Evolutionary conservation across 1,140 invertebrate genomes (phyloP), one percentile per base, ranked within the genome.

Genomic region (Pinna nobilis): DNA sequence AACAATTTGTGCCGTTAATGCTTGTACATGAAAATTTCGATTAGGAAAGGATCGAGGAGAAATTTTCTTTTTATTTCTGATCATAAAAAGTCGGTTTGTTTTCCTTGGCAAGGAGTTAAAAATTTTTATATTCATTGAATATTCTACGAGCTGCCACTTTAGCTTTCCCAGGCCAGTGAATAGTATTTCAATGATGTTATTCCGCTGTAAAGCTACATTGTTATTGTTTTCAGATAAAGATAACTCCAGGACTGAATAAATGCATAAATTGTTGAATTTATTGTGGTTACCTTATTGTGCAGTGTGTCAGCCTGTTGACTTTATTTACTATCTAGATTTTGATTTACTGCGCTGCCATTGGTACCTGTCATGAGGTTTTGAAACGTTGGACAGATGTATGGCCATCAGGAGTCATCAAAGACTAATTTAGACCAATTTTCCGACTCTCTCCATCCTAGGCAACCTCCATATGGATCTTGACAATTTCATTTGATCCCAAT

Each of bases 121-220:
- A 18, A n/a, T n/a, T 71, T 71, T 71, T 50, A 71, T 47, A 37
- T 71, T 63, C 69, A 64, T 71, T 65, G 69, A 71, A 71, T 64
- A 71, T 71, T 71, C 60, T 71, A 33, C 44, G 20, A 28, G 68
- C 47, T 51, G 37, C 41, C 33, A 70, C 5, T 61, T 61, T 35
- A 61, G 57, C 57, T 61, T 61, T 61, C 57, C 57, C 57, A 61
- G 30, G 57, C 57, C 35, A 61, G 57, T 23, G 57, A 61, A 61
- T 61, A 61, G 57, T 61, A 61, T 61, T 61, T 61, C 57, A 37
- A 61, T 61, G 57, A 61, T 61, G 57, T 61, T 35, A 5, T 15
- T 35, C 18, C 57, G 23, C 30, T 35, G 57, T 61, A 35, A 61
- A 61, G 57, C n/a, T 37, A 50, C 13, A 37, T 7, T 51, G 59